phyloP scores from a whole-genome alignment of 1,140 invertebrate genomes.

The Heterodera schachtii region DNA sequence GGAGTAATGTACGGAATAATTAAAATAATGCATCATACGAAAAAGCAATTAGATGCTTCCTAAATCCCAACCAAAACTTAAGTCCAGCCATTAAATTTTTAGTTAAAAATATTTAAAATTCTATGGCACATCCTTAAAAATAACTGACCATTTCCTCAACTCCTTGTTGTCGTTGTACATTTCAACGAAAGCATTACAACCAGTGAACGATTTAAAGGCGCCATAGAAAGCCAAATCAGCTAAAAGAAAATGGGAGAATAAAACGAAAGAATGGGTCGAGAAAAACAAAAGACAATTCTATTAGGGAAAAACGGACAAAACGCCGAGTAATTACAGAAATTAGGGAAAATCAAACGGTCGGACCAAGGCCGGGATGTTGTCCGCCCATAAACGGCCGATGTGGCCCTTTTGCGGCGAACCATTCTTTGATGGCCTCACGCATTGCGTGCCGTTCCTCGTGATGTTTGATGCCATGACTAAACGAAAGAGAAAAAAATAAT shows the following conservation, averaged over 20 bases:
- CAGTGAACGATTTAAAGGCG: constrained; percentile 89
- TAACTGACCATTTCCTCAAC: constrained; percentile 40
- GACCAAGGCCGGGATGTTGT: constrained; percentile 83
- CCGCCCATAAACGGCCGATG: constrained; percentile 79
- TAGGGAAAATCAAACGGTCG: constrained; percentile 65
- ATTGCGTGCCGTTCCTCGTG: constrained; percentile 83
- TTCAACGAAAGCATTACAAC: constrained; percentile 87
- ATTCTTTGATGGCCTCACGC: constrained; percentile 80
- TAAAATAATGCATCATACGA: not conserved
- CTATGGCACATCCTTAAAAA: constrained; percentile 16
- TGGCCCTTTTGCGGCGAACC: constrained; percentile 74
- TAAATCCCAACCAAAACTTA: no score
- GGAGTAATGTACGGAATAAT: no score
- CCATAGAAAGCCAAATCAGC: constrained; percentile 79
- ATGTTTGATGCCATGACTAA: constrained; percentile 75
- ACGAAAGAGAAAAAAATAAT: not conserved
- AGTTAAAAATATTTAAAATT: no score
- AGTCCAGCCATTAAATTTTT: no score
- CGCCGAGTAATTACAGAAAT: constrained; percentile 69
- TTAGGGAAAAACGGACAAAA: no score
- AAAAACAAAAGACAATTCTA: no score
- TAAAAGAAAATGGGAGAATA: constrained; percentile 17
- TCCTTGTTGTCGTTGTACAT: constrained; percentile 67
- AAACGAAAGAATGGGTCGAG: no score
- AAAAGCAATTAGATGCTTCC: not conserved